Evolutionary conservation across 2,888 invertebrate genomes (phyloP).

Genomic region (Orthonevra nobilis): DNA sequence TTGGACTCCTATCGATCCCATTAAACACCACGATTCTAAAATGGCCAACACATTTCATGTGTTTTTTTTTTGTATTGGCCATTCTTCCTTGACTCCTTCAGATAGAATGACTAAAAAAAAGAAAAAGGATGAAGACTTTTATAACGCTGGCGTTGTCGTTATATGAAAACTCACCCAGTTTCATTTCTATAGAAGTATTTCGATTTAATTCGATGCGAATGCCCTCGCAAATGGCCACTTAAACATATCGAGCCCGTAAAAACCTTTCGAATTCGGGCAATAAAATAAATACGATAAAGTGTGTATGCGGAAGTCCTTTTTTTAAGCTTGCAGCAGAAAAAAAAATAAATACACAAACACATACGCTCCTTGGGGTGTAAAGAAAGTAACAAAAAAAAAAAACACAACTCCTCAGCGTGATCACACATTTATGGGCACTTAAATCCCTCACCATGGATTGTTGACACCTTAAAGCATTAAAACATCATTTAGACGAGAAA

Average conservation of each 20-base stretch:
- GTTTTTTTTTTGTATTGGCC: background rate
- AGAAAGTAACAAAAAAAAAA: too few species aligned
- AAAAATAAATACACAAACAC: conserved; percentile 23
- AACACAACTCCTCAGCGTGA: conserved; percentile 35
- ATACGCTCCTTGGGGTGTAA: conserved; percentile 4
- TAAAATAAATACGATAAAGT: conserved; percentile 64
- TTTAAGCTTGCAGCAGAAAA: background rate
- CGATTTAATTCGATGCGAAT: conserved; percentile 65
- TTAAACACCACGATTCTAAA: conserved; percentile 12
- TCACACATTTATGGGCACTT: conserved; percentile 57
- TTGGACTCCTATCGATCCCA: conserved; percentile 2
- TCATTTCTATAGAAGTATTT: conserved; percentile 23
- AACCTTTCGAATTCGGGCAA: conserved; percentile 37
- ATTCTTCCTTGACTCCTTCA: background rate
- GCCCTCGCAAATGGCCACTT: conserved; percentile 61
- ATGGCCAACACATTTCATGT: background rate
- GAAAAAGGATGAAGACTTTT: too few species aligned
- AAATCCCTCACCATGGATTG: conserved; percentile 47
- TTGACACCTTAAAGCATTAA: conserved; percentile 67
- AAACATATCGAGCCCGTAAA: conserved; percentile 62
- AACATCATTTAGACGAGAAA: conserved; percentile 18
- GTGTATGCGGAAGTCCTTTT: conserved; percentile 9
- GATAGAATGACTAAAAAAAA: too few species aligned
- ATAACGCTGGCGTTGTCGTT: too few species aligned
- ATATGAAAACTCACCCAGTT: conserved; percentile 1